Evolutionary conservation across 1,140 invertebrate genomes (phyloP), one percentile per base, ranked within the genome.

Genomic region (Geopemphigus sp.): DNA sequence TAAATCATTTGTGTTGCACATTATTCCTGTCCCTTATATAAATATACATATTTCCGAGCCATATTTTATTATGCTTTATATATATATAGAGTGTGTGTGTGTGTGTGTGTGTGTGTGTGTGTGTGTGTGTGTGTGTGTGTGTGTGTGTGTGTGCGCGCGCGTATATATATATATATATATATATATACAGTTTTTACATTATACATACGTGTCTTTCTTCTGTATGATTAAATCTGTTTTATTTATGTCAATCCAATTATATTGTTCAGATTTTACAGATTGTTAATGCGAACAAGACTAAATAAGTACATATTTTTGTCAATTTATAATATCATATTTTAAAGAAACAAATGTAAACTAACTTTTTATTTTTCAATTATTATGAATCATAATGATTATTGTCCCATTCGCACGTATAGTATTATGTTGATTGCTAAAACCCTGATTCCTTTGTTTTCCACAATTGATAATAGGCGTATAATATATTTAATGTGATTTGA

Each of bases 371-470:
- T 29, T 61, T 8, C 5, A 56, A 22, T 12, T 19, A 29, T 24
- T 59, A 59, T 22, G 24, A 15, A 61, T 24, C 2, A n/a, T 5
- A 5, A 45, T 45, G 39, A n/a, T 68, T n/a, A 68, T 68, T 39
- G 39, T 39, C 32, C 8, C 32, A 39, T 39, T 39, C 32, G 32
- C 32, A 8, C 3, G 8, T 39, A 39, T 39, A 39, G 32, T 39
- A 39, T 39, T 39, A 4, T 39, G 8, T 39, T 39, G 8, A 68
- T 50, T 39, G 50, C 22, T 22, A 68, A n/a, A n/a, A 68, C 14
- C 15, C 22, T 50, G 22, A 47, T 68, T 45, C 66, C 45, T 68
- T 68, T 68, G 39, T 68, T 68, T 68, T 50, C 66, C 45, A 50
- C n/a, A 24, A 68, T 47, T n/a, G 14, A 12, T 10, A 11, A 12